A percentile compares a stretch with the other conserved stretches of the same genome.
phyloP scores from a whole-genome alignment of 2,888 invertebrate species.

The Gymnosoma rotundatum region DNA sequence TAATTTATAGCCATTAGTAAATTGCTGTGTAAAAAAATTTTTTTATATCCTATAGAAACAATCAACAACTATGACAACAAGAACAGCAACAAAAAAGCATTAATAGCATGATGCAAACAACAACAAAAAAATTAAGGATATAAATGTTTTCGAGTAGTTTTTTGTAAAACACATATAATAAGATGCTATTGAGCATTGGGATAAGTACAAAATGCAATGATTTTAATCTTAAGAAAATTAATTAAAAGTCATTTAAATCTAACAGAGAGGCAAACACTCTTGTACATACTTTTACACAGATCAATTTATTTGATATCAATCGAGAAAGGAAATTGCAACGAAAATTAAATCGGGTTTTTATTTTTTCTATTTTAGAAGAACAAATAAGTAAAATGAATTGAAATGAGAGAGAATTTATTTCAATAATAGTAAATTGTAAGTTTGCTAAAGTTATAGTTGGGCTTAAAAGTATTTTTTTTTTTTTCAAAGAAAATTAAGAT shows the following conservation, averaged over 20 bases:
- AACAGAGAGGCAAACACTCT: slow-evolving; percentile 20
- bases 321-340: slow-evolving; percentile 42
- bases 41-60: slow-evolving; percentile 30
- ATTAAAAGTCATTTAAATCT: slow-evolving; percentile 59
- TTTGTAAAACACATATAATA: slow-evolving; percentile 14
- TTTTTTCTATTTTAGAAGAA: no score
- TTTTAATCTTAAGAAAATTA: slow-evolving; percentile 60
- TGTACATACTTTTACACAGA: neutral
- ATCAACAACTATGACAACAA: slow-evolving; percentile 11
- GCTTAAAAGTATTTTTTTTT: no score
- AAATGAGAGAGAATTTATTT: neutral
- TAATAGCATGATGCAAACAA: neutral
- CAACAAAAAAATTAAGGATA: slow-evolving; percentile 31
- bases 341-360: neutral
- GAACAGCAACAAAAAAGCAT: slow-evolving; percentile 10
- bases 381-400: neutral
- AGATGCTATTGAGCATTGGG: neutral
- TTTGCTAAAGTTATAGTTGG: no score
- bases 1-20: slow-evolving; percentile 70
- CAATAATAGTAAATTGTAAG: no score
- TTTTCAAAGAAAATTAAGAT: no score
- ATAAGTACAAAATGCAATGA: slow-evolving; percentile 21
- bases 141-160: slow-evolving; percentile 44
- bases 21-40: slow-evolving; percentile 49
- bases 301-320: slow-evolving; percentile 46